Percentiles rank a stretch among this genome's conserved stretches.
Conservation (phyloP, 1,140 invertebrate species). For the Anagrus nilaparvatae region DNA sequence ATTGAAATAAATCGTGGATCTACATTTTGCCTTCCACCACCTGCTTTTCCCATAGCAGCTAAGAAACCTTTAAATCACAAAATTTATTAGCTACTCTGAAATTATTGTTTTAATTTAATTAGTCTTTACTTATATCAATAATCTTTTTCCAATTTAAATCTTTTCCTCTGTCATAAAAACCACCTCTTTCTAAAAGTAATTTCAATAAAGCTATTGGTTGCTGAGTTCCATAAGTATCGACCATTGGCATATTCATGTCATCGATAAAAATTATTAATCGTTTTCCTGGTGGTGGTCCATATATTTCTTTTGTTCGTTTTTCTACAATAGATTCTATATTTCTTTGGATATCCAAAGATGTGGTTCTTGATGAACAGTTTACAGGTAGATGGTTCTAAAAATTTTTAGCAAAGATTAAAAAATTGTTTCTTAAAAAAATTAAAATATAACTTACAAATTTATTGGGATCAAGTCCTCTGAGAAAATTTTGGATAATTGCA, state of each 20-base stretch:
- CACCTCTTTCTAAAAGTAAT: conserved; percentile 71
- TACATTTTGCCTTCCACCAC: conserved; percentile 78
- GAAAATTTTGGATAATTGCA: conserved; percentile 73
- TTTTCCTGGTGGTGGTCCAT: conserved; percentile 78
- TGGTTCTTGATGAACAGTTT: conserved; percentile 85
- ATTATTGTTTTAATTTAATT: neutral
- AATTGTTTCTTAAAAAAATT: neutral
- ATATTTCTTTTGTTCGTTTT: conserved; percentile 80
- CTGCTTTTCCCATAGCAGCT: conserved; percentile 71
- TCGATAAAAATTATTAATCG: conserved; percentile 82
- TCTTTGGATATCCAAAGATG: conserved; percentile 77
- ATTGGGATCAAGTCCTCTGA: conserved; percentile 56
- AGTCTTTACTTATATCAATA: conserved; percentile 56
- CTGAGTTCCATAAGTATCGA: conserved; percentile 82
- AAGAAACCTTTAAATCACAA: conserved; percentile 50
- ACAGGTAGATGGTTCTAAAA: conserved; percentile 60
- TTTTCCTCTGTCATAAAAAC: conserved; percentile 81
- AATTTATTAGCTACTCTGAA: neutral
- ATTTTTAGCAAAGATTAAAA: conserved; percentile 4
- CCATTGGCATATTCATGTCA: conserved; percentile 89
- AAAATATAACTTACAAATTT: conserved; percentile 52
- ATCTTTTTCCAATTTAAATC: conserved; percentile 82
- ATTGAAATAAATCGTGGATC: conserved; percentile 83
- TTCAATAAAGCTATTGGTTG: conserved; percentile 86
- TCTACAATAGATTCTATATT: conserved; percentile 78